Evolutionary conservation across 2,113 vertebrate species (phyloP).

Genomic region (Mesembrinibis cayennensis): DNA sequence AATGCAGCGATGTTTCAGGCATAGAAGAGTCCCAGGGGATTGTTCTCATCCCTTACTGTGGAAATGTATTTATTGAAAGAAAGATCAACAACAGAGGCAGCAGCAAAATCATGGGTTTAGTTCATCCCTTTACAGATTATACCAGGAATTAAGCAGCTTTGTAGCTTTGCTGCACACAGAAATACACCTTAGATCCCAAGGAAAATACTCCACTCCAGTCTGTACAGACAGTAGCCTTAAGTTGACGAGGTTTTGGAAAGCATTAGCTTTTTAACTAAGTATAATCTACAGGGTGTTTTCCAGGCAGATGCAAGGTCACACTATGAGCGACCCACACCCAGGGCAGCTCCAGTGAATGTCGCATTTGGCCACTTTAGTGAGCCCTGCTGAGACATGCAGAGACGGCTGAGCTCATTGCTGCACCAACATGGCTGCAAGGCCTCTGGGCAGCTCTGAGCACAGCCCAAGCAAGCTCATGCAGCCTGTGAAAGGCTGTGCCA

Average conservation of each 20-base stretch:
- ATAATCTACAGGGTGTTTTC: neutral
- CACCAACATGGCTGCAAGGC: neutral
- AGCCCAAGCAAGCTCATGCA: neutral
- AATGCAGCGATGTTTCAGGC: neutral
- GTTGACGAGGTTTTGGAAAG: neutral
- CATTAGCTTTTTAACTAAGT: neutral
- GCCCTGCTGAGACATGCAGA: accelerated
- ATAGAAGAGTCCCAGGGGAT: neutral
- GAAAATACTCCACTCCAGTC: neutral
- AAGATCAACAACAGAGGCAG: neutral
- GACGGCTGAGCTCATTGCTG: neutral
- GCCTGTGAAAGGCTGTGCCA: neutral
- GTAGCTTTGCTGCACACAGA: neutral
- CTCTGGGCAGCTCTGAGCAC: neutral
- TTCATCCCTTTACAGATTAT: neutral
- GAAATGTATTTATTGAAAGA: neutral
- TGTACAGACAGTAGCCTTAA: neutral
- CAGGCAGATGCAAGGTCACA: neutral
- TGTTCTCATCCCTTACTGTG: neutral
- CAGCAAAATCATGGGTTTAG: neutral
- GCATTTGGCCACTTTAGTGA: neutral
- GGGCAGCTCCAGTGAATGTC: neutral
- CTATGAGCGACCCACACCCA: neutral
- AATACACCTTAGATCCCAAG: neutral
- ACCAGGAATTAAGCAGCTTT: neutral